Evolutionary conservation across 35 echinoderm and acorn worm genomes (phyloP).

Genomic region (Heliocidaris erythrogramma): DNA sequence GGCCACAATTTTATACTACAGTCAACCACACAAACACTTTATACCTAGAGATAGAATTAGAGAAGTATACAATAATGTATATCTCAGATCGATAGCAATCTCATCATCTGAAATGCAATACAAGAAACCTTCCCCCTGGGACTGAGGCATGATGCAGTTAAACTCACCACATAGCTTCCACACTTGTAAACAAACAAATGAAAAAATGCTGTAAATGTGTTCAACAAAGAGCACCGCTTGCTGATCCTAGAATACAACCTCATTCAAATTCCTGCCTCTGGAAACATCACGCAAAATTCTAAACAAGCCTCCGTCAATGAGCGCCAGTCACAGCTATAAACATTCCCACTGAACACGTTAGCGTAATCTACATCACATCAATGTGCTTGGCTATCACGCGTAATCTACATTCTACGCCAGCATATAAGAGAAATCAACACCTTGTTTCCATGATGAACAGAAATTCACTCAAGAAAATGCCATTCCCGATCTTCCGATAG

Average conservation of each 20-base stretch:
- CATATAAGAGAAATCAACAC: neutral
- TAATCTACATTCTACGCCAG: neutral
- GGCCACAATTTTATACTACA: no score
- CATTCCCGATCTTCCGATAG: neutral
- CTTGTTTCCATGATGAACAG: neutral
- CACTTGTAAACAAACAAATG: neutral
- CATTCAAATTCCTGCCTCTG: neutral
- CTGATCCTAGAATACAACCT: neutral
- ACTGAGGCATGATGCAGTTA: neutral
- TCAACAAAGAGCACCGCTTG: neutral
- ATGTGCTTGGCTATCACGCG: neutral
- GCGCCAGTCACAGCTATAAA: neutral
- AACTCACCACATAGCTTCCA: neutral
- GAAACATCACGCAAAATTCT: neutral
- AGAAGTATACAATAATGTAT: no score
- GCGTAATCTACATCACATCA: neutral
- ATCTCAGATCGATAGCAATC: no score
- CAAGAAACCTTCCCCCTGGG: neutral
- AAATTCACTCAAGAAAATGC: neutral
- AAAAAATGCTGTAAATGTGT: neutral
- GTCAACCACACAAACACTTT: no score
- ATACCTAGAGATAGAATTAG: no score
- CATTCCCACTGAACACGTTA: neutral
- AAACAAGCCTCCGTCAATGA: neutral
- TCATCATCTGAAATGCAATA: neutral